Percentiles rank a stretch among this genome's conserved stretches.
phyloP scores from a whole-genome alignment of 2,888 invertebrate species.

The Diachrysia chrysitis region DNA sequence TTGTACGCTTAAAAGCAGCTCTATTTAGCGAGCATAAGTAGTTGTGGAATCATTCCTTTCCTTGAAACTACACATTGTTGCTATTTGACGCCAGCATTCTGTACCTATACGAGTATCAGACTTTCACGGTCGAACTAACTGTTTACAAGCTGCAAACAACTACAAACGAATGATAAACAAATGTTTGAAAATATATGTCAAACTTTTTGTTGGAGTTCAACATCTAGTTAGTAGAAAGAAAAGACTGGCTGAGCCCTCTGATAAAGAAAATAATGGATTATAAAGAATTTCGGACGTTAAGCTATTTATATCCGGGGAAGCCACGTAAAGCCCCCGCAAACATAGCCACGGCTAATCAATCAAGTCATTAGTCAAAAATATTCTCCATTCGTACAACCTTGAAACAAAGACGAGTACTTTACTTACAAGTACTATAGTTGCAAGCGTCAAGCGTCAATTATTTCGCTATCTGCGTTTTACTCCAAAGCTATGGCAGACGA shows the following conservation, averaged over 20 bases:
- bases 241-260: not conserved
- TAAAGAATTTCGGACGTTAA: not conserved
- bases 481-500: slow-evolving; percentile 33
- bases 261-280: not conserved
- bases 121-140: slow-evolving; percentile 4
- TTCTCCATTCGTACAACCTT: slow-evolving; percentile 19
- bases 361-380: not conserved
- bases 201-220: not conserved
- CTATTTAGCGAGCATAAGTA: not conserved
- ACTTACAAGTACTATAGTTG: slow-evolving; percentile 11
- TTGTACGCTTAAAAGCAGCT: not conserved
- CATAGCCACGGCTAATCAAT: not conserved
- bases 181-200: not conserved
- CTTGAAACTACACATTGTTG: not conserved
- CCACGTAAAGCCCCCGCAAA: too few species aligned
- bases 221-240: not conserved
- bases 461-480: slow-evolving; percentile 36
- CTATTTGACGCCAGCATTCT: not conserved
- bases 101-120: not conserved
- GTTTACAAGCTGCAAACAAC: slow-evolving; percentile 1
- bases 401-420: slow-evolving; percentile 18
- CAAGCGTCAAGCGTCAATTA: slow-evolving; percentile 42
- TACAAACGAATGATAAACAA: not conserved
- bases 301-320: not conserved
- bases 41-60: slow-evolving; percentile 3